These are phyloP conservation scores for Drymodes brunneopygia DNA, from an alignment of 2,113 vertebrate species.

Conservation along the genomic window DNA sequence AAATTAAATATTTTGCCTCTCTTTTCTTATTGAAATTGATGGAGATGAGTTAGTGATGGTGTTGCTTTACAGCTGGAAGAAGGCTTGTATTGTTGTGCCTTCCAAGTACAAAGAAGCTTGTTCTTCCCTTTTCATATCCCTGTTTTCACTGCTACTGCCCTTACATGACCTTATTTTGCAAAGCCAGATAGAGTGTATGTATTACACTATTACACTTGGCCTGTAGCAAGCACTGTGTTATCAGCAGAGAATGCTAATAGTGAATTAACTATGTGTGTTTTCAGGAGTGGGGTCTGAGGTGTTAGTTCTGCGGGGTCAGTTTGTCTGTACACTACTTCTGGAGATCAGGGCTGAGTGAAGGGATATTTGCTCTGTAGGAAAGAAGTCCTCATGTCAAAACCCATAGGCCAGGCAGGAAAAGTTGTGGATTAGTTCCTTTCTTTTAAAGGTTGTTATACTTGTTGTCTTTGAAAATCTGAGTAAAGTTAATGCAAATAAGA, in stretches of 20 bases:
- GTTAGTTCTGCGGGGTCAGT: fast-evolving
- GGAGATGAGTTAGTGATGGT: background rate
- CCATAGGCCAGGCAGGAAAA: background rate
- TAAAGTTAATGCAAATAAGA: background rate
- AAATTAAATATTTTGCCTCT: background rate
- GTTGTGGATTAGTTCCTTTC: background rate
- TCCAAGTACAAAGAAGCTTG: background rate
- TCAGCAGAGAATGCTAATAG: background rate
- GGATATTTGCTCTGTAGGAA: background rate
- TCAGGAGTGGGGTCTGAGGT: background rate
- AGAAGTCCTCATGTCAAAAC: background rate
- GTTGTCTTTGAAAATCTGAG: background rate
- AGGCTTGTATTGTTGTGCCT: background rate
- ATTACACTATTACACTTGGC: too few species aligned
- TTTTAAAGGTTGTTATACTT: background rate
- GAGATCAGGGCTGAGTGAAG: background rate
- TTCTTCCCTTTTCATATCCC: background rate
- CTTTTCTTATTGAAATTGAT: background rate
- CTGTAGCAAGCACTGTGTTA: background rate
- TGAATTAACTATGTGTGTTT: fast-evolving
- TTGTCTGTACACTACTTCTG: background rate
- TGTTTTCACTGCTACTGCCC: background rate
- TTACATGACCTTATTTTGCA: background rate
- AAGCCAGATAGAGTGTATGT: background rate
- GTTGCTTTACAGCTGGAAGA: background rate